Percentiles rank a stretch among this genome's conserved stretches.
Evolutionary conservation across 1,140 invertebrate genomes (phyloP).

Genomic region (Drosophila novamexicana): DNA sequence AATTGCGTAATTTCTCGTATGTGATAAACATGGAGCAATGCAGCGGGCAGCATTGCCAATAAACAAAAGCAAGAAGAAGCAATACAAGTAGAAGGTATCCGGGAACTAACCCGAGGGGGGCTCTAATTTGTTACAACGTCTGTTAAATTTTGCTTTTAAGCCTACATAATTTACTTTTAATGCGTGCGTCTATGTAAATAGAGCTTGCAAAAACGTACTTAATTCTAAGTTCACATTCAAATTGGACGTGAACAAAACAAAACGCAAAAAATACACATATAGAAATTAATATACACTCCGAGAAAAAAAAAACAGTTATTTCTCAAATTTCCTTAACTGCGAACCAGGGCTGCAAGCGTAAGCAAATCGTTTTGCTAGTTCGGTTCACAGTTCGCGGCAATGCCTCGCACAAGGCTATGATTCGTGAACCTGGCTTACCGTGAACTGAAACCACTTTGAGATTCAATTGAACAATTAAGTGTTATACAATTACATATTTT

Average conservation of each 20-base stretch:
- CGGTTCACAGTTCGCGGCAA: no score
- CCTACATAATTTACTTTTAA: conserved; percentile 27
- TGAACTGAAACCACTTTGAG: no score
- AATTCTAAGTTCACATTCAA: conserved; percentile 59
- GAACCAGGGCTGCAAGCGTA: no score
- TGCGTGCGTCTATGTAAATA: conserved; percentile 34
- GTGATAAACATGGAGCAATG: conserved; percentile 70
- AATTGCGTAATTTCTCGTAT: conserved; percentile 70
- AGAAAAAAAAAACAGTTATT: neutral
- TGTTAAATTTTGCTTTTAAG: conserved; percentile 62
- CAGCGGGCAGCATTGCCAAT: conserved; percentile 15
- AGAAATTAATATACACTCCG: conserved; percentile 29
- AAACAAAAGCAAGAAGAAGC: conserved; percentile 29
- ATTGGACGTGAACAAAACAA: conserved; percentile 45
- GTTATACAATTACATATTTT: no score
- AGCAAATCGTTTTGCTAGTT: neutral
- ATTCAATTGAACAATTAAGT: no score
- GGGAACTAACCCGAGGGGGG: conserved; percentile 16
- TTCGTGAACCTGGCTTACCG: no score
- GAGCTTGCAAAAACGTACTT: conserved; percentile 33
- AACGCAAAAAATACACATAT: conserved; percentile 37
- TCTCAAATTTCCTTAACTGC: no score
- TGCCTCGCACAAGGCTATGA: no score
- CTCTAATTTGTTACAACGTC: conserved; percentile 66
- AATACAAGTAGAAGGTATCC: conserved; percentile 43